phyloP scores from a whole-genome alignment of 2,888 invertebrate species.

The Imbricaverruca yamaguchii region DNA sequence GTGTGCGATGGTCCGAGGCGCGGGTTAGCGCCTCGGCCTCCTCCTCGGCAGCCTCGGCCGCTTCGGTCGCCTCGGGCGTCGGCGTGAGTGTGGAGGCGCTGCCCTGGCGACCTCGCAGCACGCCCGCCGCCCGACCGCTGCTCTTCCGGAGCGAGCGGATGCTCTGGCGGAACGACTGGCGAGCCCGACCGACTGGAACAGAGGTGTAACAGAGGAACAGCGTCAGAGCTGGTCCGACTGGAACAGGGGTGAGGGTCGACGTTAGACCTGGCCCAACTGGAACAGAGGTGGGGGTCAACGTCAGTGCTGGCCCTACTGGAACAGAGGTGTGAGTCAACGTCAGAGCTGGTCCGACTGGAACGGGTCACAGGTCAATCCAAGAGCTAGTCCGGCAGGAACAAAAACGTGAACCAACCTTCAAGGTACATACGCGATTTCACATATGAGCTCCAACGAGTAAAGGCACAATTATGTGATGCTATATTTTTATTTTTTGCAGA shows the following conservation, averaged over 20 bases:
- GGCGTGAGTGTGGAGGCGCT: slow-evolving; percentile 27
- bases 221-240: neutral
- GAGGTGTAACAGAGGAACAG: neutral
- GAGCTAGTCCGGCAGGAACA: too few relatives aligned
- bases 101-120: slow-evolving; percentile 26
- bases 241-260: neutral
- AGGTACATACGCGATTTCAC: too few relatives aligned
- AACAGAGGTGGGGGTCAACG: too few relatives aligned
- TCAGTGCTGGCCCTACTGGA: neutral
- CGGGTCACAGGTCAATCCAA: too few relatives aligned
- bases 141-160: slow-evolving; percentile 44
- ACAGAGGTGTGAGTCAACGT: neutral
- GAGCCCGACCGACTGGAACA: slow-evolving; percentile 54
- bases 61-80: slow-evolving; percentile 2
- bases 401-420: too few relatives aligned
- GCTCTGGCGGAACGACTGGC: slow-evolving; percentile 41
- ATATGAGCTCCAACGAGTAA: too few relatives aligned
- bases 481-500: too few relatives aligned
- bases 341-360: slow-evolving; percentile 54
- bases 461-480: too few relatives aligned
- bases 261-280: too few relatives aligned
- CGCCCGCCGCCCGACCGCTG: slow-evolving; percentile 41
- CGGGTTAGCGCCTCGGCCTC: slow-evolving; percentile 43
- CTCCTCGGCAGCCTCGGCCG: slow-evolving; percentile 36
- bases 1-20: too few relatives aligned